Evolutionary conservation across 1,140 invertebrate genomes (phyloP), one percentile per base, ranked within the genome.

Genomic region (Drosophila biarmipes): DNA sequence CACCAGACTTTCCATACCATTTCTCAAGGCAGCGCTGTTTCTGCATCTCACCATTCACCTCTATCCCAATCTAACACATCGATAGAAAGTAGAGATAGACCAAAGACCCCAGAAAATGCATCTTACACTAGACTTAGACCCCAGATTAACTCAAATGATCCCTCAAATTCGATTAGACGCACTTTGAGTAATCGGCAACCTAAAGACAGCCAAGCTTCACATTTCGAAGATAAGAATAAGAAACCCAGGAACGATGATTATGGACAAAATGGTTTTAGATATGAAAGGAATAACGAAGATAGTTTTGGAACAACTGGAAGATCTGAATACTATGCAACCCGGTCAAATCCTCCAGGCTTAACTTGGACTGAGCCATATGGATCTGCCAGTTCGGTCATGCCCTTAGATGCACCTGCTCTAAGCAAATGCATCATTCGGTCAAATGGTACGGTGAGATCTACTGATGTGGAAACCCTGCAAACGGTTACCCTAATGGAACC

Each of bases 401-500:
- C 27, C 7, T 21, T 43, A 19, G 6, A 10, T 21, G 40, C 15
- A 11, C 17, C 40, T 27, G 11, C 24, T 17, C 15, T 14, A 17
- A 34, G 27, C 11, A 17, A 40, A 19, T 7, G 19, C 11, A 37
- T 7, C 0, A 19, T 21, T 31, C 42, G 42, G 0, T 34, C 21
- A 12, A 49, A 55, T n/a, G 19, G 17, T 17, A 19, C 7, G 10
- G 10, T 6, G 1, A 17, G 10, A n/a, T 24, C 10, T 10, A 37
- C 35, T n/a, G 45, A 38, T n/a, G 19, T 17, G 19, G 43, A 42
- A 43, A 37, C 34, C 6, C 11, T 35, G n/a, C 31, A 73, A 7
- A 43, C 52, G 0, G 27, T 54, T 0, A 67, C 78, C 10, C 12
- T 80, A 2, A 37, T 80, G 57, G 31, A 64, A 27, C 53, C 55